Evolutionary conservation across 2,797 vertebrate species (phyloP).

Genomic region (Pseudopleuronectes americanus): DNA sequence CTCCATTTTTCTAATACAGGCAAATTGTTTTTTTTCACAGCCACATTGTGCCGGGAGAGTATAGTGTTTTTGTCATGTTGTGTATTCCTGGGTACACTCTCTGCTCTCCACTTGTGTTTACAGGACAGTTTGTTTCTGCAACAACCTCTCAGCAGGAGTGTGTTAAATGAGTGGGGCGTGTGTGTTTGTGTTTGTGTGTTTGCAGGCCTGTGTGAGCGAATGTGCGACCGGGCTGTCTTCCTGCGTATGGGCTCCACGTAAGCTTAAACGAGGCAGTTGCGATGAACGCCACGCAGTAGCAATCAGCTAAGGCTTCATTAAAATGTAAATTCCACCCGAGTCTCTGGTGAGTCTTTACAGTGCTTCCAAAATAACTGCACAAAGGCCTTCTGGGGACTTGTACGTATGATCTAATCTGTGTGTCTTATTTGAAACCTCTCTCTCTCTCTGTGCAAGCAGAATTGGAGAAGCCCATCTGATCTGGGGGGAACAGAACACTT

Average conservation of each 20-base stretch:
- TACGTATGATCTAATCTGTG: conserved; percentile 75
- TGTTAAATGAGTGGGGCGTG: conserved; percentile 52
- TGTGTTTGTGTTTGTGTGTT: conserved; percentile 24
- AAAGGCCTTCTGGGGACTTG: conserved; percentile 67
- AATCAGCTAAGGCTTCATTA: conserved; percentile 79
- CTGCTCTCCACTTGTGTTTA: conserved; percentile 56
- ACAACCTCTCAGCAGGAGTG: conserved; percentile 63
- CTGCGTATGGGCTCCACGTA: conserved; percentile 27
- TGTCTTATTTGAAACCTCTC: conserved; percentile 61
- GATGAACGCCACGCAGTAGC: conserved; percentile 61
- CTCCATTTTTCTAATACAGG: conserved; percentile 36
- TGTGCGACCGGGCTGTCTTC: conserved; percentile 31
- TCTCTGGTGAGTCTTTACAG: conserved; percentile 72
- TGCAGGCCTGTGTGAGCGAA: conserved; percentile 30
- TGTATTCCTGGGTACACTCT: conserved; percentile 39
- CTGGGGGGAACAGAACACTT: conserved; percentile 70
- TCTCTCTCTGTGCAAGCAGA: conserved; percentile 44
- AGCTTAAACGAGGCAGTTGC: conserved; percentile 53
- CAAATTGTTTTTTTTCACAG: conserved; percentile 22
- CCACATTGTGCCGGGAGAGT: conserved; percentile 18
- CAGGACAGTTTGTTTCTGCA: conserved; percentile 66
- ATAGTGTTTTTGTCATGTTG: conserved; percentile 52
- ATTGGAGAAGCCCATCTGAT: conserved; percentile 67
- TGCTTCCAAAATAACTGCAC: conserved; percentile 72
- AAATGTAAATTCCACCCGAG: conserved; percentile 76